A percentile compares a stretch with the other conserved stretches of the same genome.
phyloP scores from a whole-genome alignment of 2,797 vertebrate species.

The Leucoraja ocellata region DNA sequence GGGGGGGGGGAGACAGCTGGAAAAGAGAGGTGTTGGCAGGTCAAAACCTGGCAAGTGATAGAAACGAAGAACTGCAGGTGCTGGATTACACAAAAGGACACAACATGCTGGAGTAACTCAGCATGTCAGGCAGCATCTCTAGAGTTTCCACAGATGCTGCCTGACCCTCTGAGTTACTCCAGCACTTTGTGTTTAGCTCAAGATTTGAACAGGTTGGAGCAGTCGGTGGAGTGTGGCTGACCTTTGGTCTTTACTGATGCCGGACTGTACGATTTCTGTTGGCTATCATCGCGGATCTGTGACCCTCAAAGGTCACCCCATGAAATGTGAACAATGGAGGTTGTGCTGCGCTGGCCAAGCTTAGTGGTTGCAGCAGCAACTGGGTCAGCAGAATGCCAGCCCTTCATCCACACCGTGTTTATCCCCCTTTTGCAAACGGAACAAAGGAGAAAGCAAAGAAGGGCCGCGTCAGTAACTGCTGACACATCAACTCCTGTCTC shows the following conservation, averaged over 20 bases:
- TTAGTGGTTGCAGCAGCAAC: background rate
- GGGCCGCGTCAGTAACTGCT: background rate
- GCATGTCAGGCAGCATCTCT: too few species aligned
- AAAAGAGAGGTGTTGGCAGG: too few species aligned
- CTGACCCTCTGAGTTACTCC: too few species aligned
- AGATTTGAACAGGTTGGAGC: too few species aligned
- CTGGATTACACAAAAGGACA: too few species aligned
- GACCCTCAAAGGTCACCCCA: background rate
- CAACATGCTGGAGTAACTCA: too few species aligned
- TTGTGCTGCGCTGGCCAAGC: slow-evolving; percentile 18
- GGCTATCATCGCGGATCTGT: background rate
- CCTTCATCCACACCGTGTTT: background rate
- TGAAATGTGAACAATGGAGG: slow-evolving; percentile 29
- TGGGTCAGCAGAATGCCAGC: slow-evolving; percentile 17
- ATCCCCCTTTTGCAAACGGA: slow-evolving; percentile 16
- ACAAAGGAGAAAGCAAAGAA: slow-evolving; percentile 1
- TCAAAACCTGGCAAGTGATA: too few species aligned
- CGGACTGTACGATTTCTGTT: background rate
- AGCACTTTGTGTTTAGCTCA: too few species aligned
- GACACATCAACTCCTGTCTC: background rate
- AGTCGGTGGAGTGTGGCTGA: too few species aligned
- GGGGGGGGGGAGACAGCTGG: too few species aligned
- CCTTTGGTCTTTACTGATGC: background rate
- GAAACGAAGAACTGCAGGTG: too few species aligned
- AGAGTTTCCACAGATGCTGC: too few species aligned